phyloP scores from a whole-genome alignment of 2,888 invertebrate genomes.

The Oxyteleia sp. region DNA sequence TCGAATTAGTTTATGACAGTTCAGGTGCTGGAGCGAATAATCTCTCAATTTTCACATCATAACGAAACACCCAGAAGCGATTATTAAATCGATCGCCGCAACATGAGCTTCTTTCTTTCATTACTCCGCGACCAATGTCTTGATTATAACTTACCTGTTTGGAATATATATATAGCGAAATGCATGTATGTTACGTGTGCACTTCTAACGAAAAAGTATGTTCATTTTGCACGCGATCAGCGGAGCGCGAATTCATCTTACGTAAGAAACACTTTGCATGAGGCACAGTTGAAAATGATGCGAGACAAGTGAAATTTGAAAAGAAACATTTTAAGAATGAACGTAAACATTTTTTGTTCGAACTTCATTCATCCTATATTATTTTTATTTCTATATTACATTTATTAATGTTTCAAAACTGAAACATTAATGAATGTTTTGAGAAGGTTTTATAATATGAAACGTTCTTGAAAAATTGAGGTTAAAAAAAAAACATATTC shows the following conservation, averaged over 20 bases:
- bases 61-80: conserved; percentile 34
- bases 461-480: no score
- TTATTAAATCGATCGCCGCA: conserved; percentile 45
- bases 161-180: not conserved
- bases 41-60: conserved; percentile 44
- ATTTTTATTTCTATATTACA: no score
- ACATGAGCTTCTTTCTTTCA: conserved; percentile 33
- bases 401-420: no score
- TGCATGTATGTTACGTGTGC: conserved; percentile 17
- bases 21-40: conserved; percentile 15
- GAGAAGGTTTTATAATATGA: no score
- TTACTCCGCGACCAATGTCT: conserved; percentile 42
- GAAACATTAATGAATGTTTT: no score
- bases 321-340: no score
- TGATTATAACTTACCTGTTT: conserved; percentile 36
- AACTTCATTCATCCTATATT: no score
- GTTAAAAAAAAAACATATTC: no score
- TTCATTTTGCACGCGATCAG: conserved; percentile 22
- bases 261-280: no score
- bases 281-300: no score
- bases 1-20: conserved; percentile 39
- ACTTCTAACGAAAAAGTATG: conserved; percentile 14
- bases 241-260: conserved; percentile 10
- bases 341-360: no score
- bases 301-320: no score